Conservation (phyloP, 2,888 invertebrate species). For the Koerneria pararmatus region DNA sequence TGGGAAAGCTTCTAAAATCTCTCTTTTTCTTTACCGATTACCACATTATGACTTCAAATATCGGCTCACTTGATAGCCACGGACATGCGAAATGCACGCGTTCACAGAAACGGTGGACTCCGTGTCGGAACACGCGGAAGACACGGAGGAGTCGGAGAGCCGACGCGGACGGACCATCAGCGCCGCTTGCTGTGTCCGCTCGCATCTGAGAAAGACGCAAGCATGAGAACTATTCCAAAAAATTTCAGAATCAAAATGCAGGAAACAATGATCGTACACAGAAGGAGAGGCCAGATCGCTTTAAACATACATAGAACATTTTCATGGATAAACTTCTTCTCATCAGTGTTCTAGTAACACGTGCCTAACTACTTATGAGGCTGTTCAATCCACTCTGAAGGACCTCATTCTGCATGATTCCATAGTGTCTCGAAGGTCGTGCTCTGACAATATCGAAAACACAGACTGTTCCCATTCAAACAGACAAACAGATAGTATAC, state of each 20-base stretch:
- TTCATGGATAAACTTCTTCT: no score
- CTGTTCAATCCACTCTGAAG: no score
- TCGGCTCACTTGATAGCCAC: background rate
- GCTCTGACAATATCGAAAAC: no score
- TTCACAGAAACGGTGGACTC: constrained; percentile 30
- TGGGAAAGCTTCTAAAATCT: background rate
- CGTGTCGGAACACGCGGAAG: constrained; percentile 46
- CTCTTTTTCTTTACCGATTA: background rate
- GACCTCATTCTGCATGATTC: no score
- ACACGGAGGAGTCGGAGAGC: constrained; percentile 54
- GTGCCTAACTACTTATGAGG: no score
- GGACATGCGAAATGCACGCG: constrained; percentile 29
- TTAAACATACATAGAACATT: background rate
- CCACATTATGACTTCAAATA: background rate
- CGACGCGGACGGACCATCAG: constrained; percentile 56
- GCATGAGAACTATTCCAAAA: no score
- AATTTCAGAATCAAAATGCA: no score
- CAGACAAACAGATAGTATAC: no score
- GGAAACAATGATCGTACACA: no score
- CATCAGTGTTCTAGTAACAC: no score
- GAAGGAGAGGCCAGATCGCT: background rate
- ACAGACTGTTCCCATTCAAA: no score
- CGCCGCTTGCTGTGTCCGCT: constrained; percentile 39
- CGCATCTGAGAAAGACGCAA: constrained; percentile 30
- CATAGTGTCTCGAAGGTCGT: no score